These are phyloP conservation scores for Morphnarchus princeps DNA, from an alignment of 2,113 vertebrate genomes.

Conservation along the genomic window DNA sequence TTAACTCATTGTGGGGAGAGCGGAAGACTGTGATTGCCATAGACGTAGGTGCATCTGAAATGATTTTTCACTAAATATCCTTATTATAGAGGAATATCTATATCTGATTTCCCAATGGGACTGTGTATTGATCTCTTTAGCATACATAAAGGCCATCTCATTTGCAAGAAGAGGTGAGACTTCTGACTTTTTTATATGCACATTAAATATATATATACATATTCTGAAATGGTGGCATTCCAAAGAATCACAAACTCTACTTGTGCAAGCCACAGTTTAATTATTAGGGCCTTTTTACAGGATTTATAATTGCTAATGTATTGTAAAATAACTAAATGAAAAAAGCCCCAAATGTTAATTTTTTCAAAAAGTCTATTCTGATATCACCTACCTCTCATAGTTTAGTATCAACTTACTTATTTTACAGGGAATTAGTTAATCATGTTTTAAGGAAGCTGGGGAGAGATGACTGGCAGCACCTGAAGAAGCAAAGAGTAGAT, in stretches of 20 bases:
- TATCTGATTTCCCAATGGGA: not conserved
- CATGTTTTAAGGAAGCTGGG: not conserved
- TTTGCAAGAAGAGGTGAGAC: not conserved
- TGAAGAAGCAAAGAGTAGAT: not conserved
- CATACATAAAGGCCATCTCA: not conserved
- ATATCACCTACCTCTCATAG: not conserved
- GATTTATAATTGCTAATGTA: not conserved
- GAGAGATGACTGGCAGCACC: not conserved
- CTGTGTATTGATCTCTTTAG: not conserved
- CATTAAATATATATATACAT: not conserved
- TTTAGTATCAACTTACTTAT: not conserved
- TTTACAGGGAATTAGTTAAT: not conserved
- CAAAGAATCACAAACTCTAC: not conserved
- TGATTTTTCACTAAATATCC: not conserved
- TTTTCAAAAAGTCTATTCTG: not conserved
- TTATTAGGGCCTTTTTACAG: not conserved
- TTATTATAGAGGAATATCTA: not conserved
- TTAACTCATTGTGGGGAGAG: accelerated
- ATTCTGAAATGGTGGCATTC: not conserved
- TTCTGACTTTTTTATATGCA: not conserved
- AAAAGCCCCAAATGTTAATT: not conserved
- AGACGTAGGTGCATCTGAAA: not conserved
- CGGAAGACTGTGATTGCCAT: not conserved
- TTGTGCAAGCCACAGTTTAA: not conserved
- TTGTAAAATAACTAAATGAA: not conserved